These are phyloP conservation scores for Tryphoninae sp. DNA, from an alignment of 2,888 invertebrate species.

Conservation along the genomic window DNA sequence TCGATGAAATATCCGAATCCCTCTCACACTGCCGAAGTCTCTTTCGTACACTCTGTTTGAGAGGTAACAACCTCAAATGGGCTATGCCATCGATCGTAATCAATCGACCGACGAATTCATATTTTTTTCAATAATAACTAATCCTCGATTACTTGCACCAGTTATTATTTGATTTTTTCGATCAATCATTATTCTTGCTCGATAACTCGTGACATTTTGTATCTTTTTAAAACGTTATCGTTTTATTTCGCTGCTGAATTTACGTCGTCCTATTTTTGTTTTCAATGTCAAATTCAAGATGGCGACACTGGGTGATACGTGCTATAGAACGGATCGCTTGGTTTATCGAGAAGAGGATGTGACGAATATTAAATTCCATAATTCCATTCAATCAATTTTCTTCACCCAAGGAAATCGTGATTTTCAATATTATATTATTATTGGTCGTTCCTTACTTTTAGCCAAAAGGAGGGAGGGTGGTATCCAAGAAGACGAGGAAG, in stretches of 20 bases:
- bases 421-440: background rate
- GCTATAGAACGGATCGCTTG: no score
- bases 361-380: no score
- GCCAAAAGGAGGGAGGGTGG: constrained; percentile 32
- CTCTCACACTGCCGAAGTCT: constrained; percentile 26
- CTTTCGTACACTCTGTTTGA: background rate
- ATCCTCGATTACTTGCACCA: background rate
- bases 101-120: constrained; percentile 14
- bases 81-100: constrained; percentile 46
- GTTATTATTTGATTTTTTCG: background rate
- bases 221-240: no score
- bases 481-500: constrained; percentile 22
- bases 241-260: no score
- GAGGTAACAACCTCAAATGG: constrained; percentile 40
- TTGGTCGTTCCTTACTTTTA: constrained; percentile 7
- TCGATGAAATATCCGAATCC: constrained; percentile 56
- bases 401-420: background rate
- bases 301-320: no score
- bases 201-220: no score
- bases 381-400: background rate
- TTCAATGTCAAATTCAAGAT: no score
- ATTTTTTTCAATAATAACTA: background rate
- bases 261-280: no score
- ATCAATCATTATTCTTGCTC: background rate
- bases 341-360: no score